A percentile compares a stretch with the other conserved stretches of the same genome.
These are phyloP conservation scores for Protaetia brevitarsis DNA, from an alignment of 1,140 invertebrate species.

Conservation along the genomic window DNA sequence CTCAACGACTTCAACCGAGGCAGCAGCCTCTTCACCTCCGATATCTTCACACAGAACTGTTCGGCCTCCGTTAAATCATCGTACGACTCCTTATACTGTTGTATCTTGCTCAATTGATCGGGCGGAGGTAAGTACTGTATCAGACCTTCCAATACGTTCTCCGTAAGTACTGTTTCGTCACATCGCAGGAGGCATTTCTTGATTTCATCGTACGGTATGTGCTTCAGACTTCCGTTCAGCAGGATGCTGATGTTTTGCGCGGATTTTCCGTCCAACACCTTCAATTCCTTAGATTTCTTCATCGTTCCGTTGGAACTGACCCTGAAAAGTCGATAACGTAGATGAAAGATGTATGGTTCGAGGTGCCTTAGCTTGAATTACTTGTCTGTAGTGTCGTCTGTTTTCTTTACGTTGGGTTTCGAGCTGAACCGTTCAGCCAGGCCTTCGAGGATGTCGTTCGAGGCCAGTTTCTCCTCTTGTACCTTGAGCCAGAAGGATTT, in stretches of 20 bases:
- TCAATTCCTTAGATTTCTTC: constrained; percentile 89
- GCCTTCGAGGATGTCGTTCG: constrained; percentile 78
- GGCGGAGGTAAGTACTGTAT: constrained; percentile 86
- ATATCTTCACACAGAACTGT: constrained; percentile 90
- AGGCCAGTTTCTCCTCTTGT: constrained; percentile 87
- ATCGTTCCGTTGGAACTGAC: constrained; percentile 52
- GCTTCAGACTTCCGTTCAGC: constrained; percentile 84
- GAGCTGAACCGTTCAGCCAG: constrained; percentile 85
- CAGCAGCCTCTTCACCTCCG: constrained; percentile 81
- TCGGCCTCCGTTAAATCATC: constrained; percentile 89
- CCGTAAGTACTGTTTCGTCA: constrained; percentile 78
- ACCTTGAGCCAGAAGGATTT: constrained; percentile 95
- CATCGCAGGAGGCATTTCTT: constrained; percentile 79
- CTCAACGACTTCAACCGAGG: constrained; percentile 86
- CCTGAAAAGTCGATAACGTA: constrained; percentile 46
- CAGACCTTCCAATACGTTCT: constrained; percentile 78
- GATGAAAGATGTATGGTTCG: not conserved
- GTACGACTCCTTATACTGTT: constrained; percentile 73
- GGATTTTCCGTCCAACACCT: constrained; percentile 87
- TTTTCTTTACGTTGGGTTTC: constrained; percentile 70
- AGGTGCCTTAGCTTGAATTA: not conserved
- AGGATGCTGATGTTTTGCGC: constrained; percentile 95
- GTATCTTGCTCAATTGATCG: constrained; percentile 81
- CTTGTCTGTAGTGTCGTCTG: constrained; percentile 60
- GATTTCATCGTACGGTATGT: constrained; percentile 83